A percentile compares a stretch with the other conserved stretches of the same genome.
Conservation (phyloP, 1,140 invertebrate genomes). For the Theocolax elegans region DNA sequence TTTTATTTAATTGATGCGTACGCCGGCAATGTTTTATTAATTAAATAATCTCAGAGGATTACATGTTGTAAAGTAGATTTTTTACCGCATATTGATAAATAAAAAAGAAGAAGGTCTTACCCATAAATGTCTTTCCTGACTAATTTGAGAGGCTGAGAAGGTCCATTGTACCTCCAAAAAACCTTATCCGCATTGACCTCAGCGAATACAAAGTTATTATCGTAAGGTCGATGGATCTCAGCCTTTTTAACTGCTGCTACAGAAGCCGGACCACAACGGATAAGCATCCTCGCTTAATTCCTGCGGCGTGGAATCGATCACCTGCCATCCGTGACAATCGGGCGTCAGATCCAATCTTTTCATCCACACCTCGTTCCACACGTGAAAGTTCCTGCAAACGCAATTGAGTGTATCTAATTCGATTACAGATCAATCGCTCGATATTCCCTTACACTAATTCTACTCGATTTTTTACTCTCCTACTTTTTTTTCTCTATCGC, state of each 20-base stretch:
- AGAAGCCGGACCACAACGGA: conserved; percentile 85
- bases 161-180: conserved; percentile 85
- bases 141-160: conserved; percentile 83
- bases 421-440: not conserved
- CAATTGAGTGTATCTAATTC: not conserved
- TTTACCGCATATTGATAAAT: no score
- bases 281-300: conserved; percentile 83
- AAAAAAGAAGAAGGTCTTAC: conserved; percentile 61
- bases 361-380: conserved; percentile 98
- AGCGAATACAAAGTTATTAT: conserved; percentile 85
- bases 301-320: conserved; percentile 92
- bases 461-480: no score
- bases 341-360: conserved; percentile 81
- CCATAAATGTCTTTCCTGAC: conserved; percentile 79
- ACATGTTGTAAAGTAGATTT: no score
- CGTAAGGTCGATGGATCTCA: conserved; percentile 83
- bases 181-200: conserved; percentile 92
- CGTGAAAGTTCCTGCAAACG: conserved; percentile 84
- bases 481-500: no score
- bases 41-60: no score
- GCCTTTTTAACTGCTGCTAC: conserved; percentile 84
- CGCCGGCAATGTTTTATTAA: no score
- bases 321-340: conserved; percentile 87
- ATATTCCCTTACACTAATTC: not conserved
- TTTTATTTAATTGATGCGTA: no score